Percentiles rank a stretch among this genome's conserved stretches.
These are phyloP conservation scores for Melanargia galathea DNA, from an alignment of 2,888 invertebrate genomes.

Conservation along the genomic window DNA sequence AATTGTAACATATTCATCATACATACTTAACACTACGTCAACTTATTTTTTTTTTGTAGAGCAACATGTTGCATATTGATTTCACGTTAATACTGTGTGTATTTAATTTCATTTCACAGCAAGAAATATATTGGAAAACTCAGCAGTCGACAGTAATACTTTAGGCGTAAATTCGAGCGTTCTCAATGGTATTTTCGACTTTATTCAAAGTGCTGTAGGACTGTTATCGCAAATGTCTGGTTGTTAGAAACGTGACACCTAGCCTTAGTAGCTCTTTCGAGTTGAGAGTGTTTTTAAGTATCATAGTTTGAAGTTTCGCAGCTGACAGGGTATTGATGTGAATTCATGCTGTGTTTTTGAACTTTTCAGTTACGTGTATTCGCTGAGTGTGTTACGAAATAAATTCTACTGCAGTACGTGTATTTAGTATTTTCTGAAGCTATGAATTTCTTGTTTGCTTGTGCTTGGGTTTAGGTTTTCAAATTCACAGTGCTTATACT, in stretches of 20 bases:
- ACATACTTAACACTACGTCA: too few species aligned
- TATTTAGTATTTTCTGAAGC: background rate
- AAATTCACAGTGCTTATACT: too few species aligned
- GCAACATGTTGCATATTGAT: background rate
- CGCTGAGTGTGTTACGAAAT: background rate
- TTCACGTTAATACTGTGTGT: background rate
- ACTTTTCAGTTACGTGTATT: conserved; percentile 5
- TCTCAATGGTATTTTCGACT: conserved; percentile 10
- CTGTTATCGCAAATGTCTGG: conserved; percentile 9
- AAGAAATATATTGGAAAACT: conserved; percentile 21
- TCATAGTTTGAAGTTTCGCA: conserved; percentile 29
- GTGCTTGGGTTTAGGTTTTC: too few species aligned
- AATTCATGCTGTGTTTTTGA: conserved; percentile 1
- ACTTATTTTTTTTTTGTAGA: background rate
- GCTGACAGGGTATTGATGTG: conserved; percentile 16
- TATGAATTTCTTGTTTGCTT: too few species aligned
- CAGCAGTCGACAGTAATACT: conserved; percentile 1
- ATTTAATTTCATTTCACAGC: conserved; percentile 2
- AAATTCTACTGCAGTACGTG: conserved; percentile 4
- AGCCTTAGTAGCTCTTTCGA: conserved; percentile 27
- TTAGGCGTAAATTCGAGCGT: background rate
- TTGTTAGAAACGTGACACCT: conserved; percentile 24
- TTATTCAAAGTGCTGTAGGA: conserved; percentile 17
- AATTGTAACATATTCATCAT: too few species aligned
- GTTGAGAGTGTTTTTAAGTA: conserved; percentile 33